A percentile compares a stretch with the other conserved stretches of the same genome.
phyloP scores from a whole-genome alignment of 2,113 vertebrate genomes.

The Saimiri boliviensis region DNA sequence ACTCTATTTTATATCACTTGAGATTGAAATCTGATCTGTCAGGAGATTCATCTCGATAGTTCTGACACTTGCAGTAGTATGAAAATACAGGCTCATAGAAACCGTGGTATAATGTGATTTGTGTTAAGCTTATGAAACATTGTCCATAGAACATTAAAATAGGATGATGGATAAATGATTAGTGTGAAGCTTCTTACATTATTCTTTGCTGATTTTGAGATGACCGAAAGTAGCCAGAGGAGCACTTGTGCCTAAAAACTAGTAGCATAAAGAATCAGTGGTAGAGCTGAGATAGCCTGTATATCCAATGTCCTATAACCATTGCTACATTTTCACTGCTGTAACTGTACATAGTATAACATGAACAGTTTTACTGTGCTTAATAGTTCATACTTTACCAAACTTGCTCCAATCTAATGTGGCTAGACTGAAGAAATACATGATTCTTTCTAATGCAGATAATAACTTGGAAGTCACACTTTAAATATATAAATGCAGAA shows the following conservation, averaged over 20 bases:
- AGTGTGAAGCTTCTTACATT: neutral
- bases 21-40: constrained; percentile 60
- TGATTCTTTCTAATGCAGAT: neutral
- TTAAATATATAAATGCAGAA: neutral
- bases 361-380: neutral
- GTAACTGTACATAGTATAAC: neutral
- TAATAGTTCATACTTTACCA: neutral
- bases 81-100: constrained; percentile 12
- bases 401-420: neutral
- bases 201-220: neutral
- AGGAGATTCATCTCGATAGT: neutral
- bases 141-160: neutral
- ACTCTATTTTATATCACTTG: constrained; percentile 39
- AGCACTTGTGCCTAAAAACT: neutral
- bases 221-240: neutral
- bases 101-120: neutral
- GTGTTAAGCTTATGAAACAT: constrained; percentile 12
- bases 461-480: neutral
- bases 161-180: neutral
- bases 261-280: neutral
- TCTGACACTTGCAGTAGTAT: neutral
- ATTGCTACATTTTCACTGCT: neutral
- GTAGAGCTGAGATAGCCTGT: neutral
- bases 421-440: neutral
- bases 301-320: neutral